These are phyloP conservation scores for Myopa tessellatipennis DNA, from an alignment of 2,888 invertebrate species.

Conservation along the genomic window DNA sequence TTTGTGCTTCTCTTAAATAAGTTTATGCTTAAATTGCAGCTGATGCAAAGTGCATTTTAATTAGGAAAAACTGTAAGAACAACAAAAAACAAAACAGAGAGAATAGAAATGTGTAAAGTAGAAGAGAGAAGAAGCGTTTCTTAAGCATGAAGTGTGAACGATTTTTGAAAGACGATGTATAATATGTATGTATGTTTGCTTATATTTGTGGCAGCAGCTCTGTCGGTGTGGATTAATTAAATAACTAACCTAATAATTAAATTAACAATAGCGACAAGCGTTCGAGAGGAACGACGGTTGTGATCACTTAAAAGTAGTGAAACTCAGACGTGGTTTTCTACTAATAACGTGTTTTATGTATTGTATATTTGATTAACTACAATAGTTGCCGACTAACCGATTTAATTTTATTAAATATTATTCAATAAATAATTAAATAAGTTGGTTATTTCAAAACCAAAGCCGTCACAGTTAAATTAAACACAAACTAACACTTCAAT, in stretches of 20 bases:
- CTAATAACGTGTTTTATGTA: not conserved
- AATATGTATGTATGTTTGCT: not conserved
- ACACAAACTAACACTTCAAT: too few species aligned
- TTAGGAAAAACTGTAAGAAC: not conserved
- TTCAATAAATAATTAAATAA: too few species aligned
- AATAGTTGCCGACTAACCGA: not conserved
- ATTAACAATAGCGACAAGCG: not conserved
- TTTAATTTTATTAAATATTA: not conserved
- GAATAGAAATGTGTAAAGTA: not conserved
- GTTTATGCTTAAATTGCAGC: slow-evolving; percentile 39
- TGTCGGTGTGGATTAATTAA: not conserved
- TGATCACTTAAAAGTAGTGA: slow-evolving; percentile 37
- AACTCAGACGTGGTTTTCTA: not conserved
- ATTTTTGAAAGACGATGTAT: not conserved
- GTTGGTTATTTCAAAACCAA: too few species aligned
- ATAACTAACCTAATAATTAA: not conserved
- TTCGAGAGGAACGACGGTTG: slow-evolving; percentile 40
- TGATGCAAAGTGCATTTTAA: slow-evolving; percentile 40
- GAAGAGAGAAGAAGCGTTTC: not conserved
- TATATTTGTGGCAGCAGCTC: not conserved
- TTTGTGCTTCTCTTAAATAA: slow-evolving; percentile 36
- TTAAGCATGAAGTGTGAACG: not conserved
- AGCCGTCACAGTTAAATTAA: too few species aligned
- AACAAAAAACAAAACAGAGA: not conserved
- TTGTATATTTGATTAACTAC: not conserved